Percentiles rank a stretch among this genome's conserved stretches.
These are phyloP conservation scores for Drosophila pseudoananassae DNA, from an alignment of 1,140 invertebrate species.

Conservation along the genomic window DNA sequence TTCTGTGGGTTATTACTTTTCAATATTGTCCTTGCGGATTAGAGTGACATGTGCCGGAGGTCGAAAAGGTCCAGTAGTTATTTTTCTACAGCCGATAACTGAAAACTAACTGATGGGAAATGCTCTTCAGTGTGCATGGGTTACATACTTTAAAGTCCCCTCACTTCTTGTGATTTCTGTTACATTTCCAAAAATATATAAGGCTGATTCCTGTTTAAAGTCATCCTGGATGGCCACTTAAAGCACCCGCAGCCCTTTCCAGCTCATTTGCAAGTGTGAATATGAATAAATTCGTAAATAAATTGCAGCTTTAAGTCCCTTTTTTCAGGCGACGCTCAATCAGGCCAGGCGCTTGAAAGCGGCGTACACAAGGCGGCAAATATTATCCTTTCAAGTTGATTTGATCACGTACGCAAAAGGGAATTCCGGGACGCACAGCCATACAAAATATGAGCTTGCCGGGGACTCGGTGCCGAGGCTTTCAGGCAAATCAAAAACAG, in stretches of 20 bases:
- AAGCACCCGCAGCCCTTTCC: constrained; percentile 40
- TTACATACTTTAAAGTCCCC: not conserved
- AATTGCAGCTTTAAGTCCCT: constrained; percentile 78
- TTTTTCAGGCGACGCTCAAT: constrained; percentile 29
- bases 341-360: constrained; percentile 24
- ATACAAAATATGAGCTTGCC: constrained; percentile 75
- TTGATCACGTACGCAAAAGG: constrained; percentile 84
- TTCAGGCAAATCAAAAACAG: constrained; percentile 83
- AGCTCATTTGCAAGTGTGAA: constrained; percentile 81
- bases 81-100: constrained; percentile 21
- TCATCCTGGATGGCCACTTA: constrained; percentile 26
- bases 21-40: constrained; percentile 83
- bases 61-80: constrained; percentile 27
- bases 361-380: constrained; percentile 72
- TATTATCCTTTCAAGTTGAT: constrained; percentile 84
- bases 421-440: constrained; percentile 76
- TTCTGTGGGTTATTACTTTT: constrained; percentile 83
- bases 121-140: constrained; percentile 2
- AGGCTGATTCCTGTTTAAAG: not conserved
- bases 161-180: constrained; percentile 18
- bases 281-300: constrained; percentile 83
- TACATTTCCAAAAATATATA: not conserved
- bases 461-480: constrained; percentile 56
- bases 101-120: constrained; percentile 1
- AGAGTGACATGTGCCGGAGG: constrained; percentile 68